Evolutionary conservation across 1,140 invertebrate species (phyloP).

Genomic region (Drosophila nikananu): DNA sequence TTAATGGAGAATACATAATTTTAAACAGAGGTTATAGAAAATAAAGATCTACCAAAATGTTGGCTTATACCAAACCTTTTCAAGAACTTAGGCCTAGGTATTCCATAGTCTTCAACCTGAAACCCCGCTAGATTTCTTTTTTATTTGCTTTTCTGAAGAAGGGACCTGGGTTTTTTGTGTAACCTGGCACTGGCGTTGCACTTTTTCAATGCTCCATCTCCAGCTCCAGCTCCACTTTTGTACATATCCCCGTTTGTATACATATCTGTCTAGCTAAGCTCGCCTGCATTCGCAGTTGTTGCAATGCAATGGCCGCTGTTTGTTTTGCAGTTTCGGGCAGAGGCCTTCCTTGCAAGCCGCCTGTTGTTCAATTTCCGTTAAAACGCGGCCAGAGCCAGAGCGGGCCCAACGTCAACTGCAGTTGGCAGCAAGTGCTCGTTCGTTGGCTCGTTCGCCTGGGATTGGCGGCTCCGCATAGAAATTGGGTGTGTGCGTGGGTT

Average conservation of each 20-base stretch:
- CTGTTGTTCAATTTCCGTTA: slow-evolving; percentile 80
- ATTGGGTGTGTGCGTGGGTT: slow-evolving; percentile 49
- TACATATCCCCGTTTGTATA: background rate
- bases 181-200: slow-evolving; percentile 56
- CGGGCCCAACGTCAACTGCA: slow-evolving; percentile 72
- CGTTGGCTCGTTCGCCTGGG: slow-evolving; percentile 42
- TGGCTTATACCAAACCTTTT: background rate
- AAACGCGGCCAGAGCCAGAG: slow-evolving; percentile 53
- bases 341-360: slow-evolving; percentile 66
- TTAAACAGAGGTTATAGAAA: background rate
- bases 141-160: slow-evolving; percentile 30
- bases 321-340: slow-evolving; percentile 56
- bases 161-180: slow-evolving; percentile 37
- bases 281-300: slow-evolving; percentile 63
- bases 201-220: slow-evolving; percentile 58
- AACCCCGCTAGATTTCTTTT: background rate
- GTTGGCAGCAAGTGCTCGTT: slow-evolving; percentile 67
- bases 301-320: slow-evolving; percentile 59
- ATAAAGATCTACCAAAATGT: too few species aligned
- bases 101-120: background rate
- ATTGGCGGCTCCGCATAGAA: slow-evolving; percentile 34
- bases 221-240: background rate
- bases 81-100: background rate
- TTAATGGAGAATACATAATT: background rate
- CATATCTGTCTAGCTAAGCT: slow-evolving; percentile 47